These are phyloP conservation scores for Globia sparganii DNA, from an alignment of 2,888 invertebrate species.

Conservation along the genomic window DNA sequence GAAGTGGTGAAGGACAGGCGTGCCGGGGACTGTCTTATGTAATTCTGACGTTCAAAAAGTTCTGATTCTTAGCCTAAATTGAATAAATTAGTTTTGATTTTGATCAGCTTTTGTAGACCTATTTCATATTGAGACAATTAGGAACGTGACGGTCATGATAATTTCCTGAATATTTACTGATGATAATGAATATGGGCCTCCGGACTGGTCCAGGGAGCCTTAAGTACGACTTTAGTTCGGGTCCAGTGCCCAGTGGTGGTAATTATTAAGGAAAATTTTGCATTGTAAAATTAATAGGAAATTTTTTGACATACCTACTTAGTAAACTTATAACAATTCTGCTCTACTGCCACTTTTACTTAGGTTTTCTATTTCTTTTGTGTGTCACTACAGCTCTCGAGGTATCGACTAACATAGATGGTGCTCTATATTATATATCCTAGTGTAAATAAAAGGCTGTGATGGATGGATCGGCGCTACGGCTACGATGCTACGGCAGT, in stretches of 20 bases:
- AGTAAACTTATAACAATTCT: neutral
- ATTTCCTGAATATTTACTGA: neutral
- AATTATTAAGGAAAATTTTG: neutral
- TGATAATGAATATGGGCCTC: neutral
- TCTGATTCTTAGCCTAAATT: neutral
- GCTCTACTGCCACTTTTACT: neutral
- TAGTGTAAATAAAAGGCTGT: neutral
- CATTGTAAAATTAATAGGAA: neutral
- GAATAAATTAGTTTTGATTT: neutral
- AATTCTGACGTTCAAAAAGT: neutral
- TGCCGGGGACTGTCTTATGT: neutral
- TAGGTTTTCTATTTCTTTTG: neutral
- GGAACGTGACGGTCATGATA: neutral
- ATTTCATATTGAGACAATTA: neutral
- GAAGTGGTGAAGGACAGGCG: neutral
- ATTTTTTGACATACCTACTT: neutral
- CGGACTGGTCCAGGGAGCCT: neutral
- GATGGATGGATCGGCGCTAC: neutral
- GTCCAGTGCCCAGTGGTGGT: too few relatives aligned
- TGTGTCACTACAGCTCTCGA: neutral
- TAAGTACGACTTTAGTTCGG: neutral
- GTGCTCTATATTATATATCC: neutral
- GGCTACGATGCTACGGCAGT: neutral
- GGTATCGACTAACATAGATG: neutral
- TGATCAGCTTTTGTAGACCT: neutral